These are phyloP conservation scores for Anabas testudineus DNA, from an alignment of 2,797 vertebrate genomes.

Conservation along the genomic window DNA sequence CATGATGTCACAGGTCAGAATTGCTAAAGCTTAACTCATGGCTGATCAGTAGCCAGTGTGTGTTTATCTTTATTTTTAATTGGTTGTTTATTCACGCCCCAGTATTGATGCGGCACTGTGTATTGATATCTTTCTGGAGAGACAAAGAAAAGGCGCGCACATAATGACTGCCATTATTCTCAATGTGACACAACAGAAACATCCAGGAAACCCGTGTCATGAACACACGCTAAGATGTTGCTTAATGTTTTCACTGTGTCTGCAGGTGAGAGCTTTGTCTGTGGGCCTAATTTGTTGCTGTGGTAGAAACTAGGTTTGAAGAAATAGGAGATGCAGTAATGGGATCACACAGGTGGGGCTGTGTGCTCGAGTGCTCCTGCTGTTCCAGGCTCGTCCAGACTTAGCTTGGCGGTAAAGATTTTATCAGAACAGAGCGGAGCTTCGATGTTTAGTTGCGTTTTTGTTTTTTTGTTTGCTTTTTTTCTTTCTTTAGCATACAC, in stretches of 20 bases:
- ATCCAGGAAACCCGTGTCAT: slow-evolving; percentile 26
- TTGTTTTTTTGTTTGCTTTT: not conserved
- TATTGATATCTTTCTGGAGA: slow-evolving; percentile 10
- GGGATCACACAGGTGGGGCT: slow-evolving; percentile 79
- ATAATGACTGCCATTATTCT: slow-evolving; percentile 33
- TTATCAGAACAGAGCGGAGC: slow-evolving; percentile 38
- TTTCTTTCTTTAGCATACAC: slow-evolving; percentile 27
- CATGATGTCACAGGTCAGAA: too few species aligned
- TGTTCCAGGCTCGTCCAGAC: slow-evolving; percentile 63
- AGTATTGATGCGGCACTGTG: not conserved
- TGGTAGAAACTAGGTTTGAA: slow-evolving; percentile 82
- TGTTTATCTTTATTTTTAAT: not conserved
- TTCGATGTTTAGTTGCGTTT: slow-evolving; percentile 12
- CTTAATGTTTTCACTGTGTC: slow-evolving; percentile 30
- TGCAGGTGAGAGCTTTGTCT: slow-evolving; percentile 58
- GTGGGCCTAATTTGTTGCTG: slow-evolving; percentile 65
- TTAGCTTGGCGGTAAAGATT: slow-evolving; percentile 45
- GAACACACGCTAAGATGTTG: slow-evolving; percentile 34
- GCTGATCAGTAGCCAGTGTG: not conserved
- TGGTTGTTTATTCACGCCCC: not conserved
- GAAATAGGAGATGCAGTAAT: slow-evolving; percentile 79
- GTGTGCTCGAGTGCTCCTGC: slow-evolving; percentile 67
- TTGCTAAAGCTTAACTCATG: not conserved
- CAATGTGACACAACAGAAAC: slow-evolving; percentile 19
- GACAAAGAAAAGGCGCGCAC: slow-evolving; percentile 20